Evolutionary conservation across 2,888 invertebrate genomes (phyloP).

Genomic region (Cataglyphis rosenhaueri): DNA sequence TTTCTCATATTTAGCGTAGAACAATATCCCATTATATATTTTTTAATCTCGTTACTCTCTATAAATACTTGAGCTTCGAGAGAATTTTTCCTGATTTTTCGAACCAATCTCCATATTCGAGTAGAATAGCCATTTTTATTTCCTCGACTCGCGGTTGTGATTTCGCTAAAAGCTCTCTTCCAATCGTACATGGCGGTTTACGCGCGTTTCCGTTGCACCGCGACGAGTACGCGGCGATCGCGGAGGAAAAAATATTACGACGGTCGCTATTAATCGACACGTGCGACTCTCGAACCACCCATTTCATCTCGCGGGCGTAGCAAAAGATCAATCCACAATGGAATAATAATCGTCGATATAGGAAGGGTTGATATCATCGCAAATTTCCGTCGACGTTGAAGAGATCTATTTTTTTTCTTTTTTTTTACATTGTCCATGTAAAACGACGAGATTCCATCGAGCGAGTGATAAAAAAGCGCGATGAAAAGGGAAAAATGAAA

Average conservation of each 20-base stretch:
- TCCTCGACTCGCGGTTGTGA: constrained; percentile 35
- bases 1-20: background rate
- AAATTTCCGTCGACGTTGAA: background rate
- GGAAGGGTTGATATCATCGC: constrained; percentile 1
- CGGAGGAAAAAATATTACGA: background rate
- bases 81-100: constrained; percentile 37
- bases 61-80: background rate
- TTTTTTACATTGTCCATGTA: background rate
- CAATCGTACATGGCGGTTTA: constrained; percentile 8
- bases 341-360: constrained; percentile 24
- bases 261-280: constrained; percentile 69
- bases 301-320: constrained; percentile 58
- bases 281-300: constrained; percentile 56
- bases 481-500: background rate
- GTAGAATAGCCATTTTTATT: constrained; percentile 10
- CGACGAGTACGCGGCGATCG: constrained; percentile 32
- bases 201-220: constrained; percentile 39
- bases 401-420: constrained; percentile 38
- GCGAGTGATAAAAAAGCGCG: background rate
- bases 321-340: constrained; percentile 62
- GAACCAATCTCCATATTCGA: constrained; percentile 39
- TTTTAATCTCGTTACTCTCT: background rate
- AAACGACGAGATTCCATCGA: constrained; percentile 1
- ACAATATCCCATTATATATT: background rate
- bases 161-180: constrained; percentile 49